A percentile compares a stretch with the other conserved stretches of the same genome.
phyloP scores from a whole-genome alignment of 2,113 vertebrate species.

The Lanius ludovicianus region DNA sequence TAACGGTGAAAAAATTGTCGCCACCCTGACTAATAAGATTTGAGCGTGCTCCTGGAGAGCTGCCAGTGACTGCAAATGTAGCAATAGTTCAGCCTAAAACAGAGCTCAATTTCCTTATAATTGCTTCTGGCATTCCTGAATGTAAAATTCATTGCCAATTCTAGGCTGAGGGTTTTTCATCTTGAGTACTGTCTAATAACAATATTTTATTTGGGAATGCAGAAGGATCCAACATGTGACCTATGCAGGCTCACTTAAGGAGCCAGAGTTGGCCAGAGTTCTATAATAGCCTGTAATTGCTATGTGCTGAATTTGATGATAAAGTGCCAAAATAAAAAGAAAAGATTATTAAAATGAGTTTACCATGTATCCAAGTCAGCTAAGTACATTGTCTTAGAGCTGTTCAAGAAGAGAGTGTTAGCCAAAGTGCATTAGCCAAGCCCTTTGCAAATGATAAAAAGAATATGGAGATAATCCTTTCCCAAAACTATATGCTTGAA shows the following conservation, averaged over 20 bases:
- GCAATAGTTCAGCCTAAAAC: constrained; percentile 4
- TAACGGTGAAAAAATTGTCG: background rate
- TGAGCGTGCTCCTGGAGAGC: background rate
- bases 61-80: constrained; percentile 27
- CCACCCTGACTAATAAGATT: background rate
- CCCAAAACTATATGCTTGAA: background rate
- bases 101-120: constrained; percentile 38
- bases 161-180: constrained; percentile 32
- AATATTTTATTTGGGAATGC: constrained; percentile 51
- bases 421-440: constrained; percentile 20
- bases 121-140: constrained; percentile 46
- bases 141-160: constrained; percentile 35
- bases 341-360: constrained; percentile 24
- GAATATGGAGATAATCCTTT: constrained; percentile 19
- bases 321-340: constrained; percentile 41
- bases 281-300: constrained; percentile 15
- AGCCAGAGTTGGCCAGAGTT: constrained; percentile 39
- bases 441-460: constrained; percentile 13
- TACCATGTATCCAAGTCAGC: constrained; percentile 14
- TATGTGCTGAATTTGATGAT: constrained; percentile 32
- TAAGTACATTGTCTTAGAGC: constrained; percentile 1
- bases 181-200: constrained; percentile 44
- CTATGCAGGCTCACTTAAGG: constrained; percentile 24
- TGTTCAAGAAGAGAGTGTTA: background rate
- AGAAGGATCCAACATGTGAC: constrained; percentile 14